Evolutionary conservation across 1,140 invertebrate species (phyloP), one percentile per base, ranked within the genome.

Genomic region (Acyrthosiphon pisum): DNA sequence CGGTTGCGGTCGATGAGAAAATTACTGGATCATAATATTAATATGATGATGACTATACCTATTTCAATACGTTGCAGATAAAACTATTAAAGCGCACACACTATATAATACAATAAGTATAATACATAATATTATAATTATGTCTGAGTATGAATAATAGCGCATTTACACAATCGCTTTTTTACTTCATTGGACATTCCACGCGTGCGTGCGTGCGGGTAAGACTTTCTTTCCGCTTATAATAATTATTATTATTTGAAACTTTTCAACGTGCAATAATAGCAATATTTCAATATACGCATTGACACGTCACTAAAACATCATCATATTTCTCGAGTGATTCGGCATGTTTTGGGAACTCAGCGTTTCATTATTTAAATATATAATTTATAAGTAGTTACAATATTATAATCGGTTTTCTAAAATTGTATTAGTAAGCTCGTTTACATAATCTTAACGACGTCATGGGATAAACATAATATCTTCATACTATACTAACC

Each of bases 161-260:
- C n/a, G 18, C 60, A n/a, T 68, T 68, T 68, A 68, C 60, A 30
- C 30, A 6, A n/a, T 14, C n/a, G 18, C 6, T 68, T n/a, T 68
- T 68, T 68, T 76, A 76, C n/a, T 76, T n/a, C 60, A 76, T n/a
- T n/a, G 60, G 60, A 76, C 60, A n/a, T 76, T 76, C 60, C 60
- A 35, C 60, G 14, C 14, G 60, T n/a, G n/a, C 18, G 6, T 76
- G 30, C 30, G 56, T 14, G 60, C 14, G 30, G 60, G 11, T 76
- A n/a, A 76, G 18, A 76, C 60, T 76, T 76, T 76, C 60, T 76
- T 76, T 76, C 30, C 60, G 30, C 14, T 14, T n/a, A n/a, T n/a
- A 76, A 60, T 60, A 76, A 76, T 76, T 18, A 41, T 76, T 18
- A 41, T 41, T 41, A n/a, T 76, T 76, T 76, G 30, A 18, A n/a